A percentile compares a stretch with the other conserved stretches of the same genome.
Conservation (phyloP, 2,888 invertebrate genomes). For the Hybos culiciformis region DNA sequence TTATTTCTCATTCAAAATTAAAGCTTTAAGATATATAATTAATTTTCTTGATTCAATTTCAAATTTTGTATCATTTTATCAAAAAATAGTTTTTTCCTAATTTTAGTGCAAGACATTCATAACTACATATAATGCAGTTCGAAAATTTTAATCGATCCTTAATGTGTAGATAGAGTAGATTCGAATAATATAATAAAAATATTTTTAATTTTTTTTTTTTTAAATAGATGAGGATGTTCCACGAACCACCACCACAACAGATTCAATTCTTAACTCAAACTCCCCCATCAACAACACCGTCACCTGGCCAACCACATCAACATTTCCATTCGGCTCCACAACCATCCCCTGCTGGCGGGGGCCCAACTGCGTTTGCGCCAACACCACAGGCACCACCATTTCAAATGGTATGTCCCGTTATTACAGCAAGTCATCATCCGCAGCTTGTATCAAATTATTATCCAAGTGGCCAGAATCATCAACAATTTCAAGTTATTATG, state of each 20-base stretch:
- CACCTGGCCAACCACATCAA: slow-evolving; percentile 43
- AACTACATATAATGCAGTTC: too few species aligned
- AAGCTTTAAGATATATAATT: too few species aligned
- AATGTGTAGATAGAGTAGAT: too few species aligned
- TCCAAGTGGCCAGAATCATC: slow-evolving; percentile 30
- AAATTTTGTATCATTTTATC: too few species aligned
- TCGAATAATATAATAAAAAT: not conserved
- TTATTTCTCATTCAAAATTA: too few species aligned
- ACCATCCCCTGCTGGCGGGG: slow-evolving; percentile 41
- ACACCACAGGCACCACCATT: slow-evolving; percentile 38
- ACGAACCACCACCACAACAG: slow-evolving; percentile 42
- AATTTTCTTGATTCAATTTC: too few species aligned
- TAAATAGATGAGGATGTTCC: slow-evolving; percentile 60
- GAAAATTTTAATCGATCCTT: too few species aligned
- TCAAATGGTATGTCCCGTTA: slow-evolving; percentile 45
- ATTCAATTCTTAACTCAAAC: slow-evolving; percentile 43
- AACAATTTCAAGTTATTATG: slow-evolving; percentile 33
- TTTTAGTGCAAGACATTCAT: not conserved
- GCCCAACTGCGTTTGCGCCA: slow-evolving; percentile 36
- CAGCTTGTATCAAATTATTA: slow-evolving; percentile 29
- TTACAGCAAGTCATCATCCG: slow-evolving; percentile 35
- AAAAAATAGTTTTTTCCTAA: too few species aligned
- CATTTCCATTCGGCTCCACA: slow-evolving; percentile 45
- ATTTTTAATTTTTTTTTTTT: slow-evolving; percentile 8
- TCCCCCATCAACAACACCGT: slow-evolving; percentile 42